Conservation (phyloP, 2,113 vertebrate genomes). For the Silurus glanis region DNA sequence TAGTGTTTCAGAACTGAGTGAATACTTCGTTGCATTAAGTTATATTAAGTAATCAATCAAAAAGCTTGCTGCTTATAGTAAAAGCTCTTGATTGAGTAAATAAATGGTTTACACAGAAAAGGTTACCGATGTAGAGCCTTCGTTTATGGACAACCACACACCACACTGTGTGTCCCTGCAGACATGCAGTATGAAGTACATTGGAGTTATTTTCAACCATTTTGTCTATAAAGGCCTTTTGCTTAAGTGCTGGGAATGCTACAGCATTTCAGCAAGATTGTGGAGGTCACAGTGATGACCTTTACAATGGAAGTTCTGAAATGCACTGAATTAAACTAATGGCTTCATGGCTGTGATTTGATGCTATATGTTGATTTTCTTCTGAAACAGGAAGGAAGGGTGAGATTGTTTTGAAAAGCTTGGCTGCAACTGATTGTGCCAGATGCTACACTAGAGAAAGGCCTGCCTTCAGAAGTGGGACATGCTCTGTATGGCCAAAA, state of each 20-base stretch:
- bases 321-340: not conserved
- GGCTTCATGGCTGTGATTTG: not conserved
- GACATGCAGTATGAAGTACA: not conserved
- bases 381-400: not conserved
- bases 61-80: not conserved
- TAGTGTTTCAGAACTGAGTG: conserved; percentile 1
- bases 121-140: not conserved
- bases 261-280: not conserved
- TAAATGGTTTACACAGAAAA: conserved; percentile 1
- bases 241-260: not conserved
- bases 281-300: not conserved
- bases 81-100: conserved; percentile 10
- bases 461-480: not conserved
- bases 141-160: not conserved
- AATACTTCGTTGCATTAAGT: conserved; percentile 2
- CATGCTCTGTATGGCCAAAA: not conserved
- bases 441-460: not conserved
- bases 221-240: not conserved
- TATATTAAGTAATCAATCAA: conserved; percentile 21
- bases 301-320: not conserved
- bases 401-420: not conserved
- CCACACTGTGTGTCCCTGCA: not conserved
- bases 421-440: not conserved
- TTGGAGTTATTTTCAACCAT: not conserved
- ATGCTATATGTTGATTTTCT: not conserved